A percentile compares a stretch with the other conserved stretches of the same genome.
phyloP scores from a whole-genome alignment of 1,140 invertebrate genomes.

The Cryptotermes secundus region DNA sequence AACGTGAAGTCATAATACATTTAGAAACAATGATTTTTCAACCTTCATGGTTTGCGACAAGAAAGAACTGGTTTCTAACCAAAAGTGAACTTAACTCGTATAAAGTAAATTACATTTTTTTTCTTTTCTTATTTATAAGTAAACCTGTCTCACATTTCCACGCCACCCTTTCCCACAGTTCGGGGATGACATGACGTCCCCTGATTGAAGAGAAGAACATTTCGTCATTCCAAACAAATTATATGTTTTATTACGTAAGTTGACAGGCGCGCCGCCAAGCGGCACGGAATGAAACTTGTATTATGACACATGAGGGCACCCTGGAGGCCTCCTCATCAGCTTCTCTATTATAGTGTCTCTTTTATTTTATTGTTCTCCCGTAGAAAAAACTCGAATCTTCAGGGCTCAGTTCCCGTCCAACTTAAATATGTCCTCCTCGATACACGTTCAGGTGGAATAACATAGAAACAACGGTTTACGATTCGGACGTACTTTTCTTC shows the following conservation, averaged over 20 bases:
- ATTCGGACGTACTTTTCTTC: neutral
- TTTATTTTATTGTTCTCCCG: neutral
- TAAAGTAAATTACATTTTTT: neutral
- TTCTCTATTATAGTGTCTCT: neutral
- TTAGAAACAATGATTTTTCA: neutral
- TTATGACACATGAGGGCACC: neutral
- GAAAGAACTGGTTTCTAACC: neutral
- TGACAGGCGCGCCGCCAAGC: neutral
- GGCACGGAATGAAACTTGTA: neutral
- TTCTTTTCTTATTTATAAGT: neutral
- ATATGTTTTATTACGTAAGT: neutral
- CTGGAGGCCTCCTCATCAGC: neutral
- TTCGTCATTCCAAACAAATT: constrained; percentile 9
- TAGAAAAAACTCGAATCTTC: neutral
- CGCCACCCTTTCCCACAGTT: neutral
- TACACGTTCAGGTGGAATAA: neutral
- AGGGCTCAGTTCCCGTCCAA: neutral
- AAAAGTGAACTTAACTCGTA: neutral
- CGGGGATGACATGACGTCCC: neutral
- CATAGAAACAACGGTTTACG: neutral
- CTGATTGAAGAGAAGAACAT: neutral
- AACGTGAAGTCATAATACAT: neutral
- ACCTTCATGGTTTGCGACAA: neutral
- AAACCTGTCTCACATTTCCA: neutral
- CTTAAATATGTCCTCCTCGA: neutral